These are phyloP conservation scores for Lasioglossum figueresi DNA, from an alignment of 2,888 invertebrate species.

Conservation along the genomic window DNA sequence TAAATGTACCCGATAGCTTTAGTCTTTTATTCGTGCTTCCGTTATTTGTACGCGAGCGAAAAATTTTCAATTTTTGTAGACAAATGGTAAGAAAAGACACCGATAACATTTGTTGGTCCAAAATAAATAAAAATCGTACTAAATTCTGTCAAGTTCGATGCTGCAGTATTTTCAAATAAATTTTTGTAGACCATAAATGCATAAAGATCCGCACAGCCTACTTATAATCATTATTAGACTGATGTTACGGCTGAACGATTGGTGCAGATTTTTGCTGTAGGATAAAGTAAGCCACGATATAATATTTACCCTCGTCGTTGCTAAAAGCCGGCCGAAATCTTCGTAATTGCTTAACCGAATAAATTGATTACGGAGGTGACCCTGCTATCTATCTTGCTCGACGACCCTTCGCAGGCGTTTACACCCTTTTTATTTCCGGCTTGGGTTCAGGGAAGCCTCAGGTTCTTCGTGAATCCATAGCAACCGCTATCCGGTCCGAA, in stretches of 20 bases:
- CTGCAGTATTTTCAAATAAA: too few relatives aligned
- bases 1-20: background rate
- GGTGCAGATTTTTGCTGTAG: background rate
- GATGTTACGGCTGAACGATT: background rate
- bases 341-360: background rate
- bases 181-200: too few relatives aligned
- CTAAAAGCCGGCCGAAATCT: background rate
- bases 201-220: too few relatives aligned
- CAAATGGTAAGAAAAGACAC: too few relatives aligned
- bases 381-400: background rate
- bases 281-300: background rate
- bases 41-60: background rate
- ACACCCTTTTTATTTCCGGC: constrained; percentile 16
- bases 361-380: background rate
- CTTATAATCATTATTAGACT: too few relatives aligned
- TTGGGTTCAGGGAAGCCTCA: background rate
- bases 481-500: background rate
- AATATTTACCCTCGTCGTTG: background rate
- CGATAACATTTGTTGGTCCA: too few relatives aligned
- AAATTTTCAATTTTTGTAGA: background rate
- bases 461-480: background rate
- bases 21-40: background rate
- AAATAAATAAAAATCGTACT: too few relatives aligned
- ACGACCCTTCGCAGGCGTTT: background rate
- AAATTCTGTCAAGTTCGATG: too few relatives aligned